Conservation (phyloP, 2,113 vertebrate genomes). For the Menidia beryllina region DNA sequence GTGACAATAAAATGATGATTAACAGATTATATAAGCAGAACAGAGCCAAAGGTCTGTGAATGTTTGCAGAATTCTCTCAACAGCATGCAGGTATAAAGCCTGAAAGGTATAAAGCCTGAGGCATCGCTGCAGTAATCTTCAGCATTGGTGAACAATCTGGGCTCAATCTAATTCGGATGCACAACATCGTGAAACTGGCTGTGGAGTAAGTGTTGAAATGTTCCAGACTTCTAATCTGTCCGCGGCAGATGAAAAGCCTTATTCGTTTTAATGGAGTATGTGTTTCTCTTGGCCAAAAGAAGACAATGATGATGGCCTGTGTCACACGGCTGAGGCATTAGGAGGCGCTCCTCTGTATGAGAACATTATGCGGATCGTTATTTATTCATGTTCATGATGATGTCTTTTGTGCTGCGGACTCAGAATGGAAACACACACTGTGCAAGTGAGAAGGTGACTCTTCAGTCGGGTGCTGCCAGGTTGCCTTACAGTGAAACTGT, state of each 20-base stretch:
- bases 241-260: constrained; percentile 46
- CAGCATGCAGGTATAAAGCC: constrained; percentile 32
- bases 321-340: constrained; percentile 19
- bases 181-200: constrained; percentile 17
- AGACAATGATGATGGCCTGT: constrained; percentile 63
- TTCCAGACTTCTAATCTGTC: constrained; percentile 28
- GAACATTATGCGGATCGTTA: constrained; percentile 57
- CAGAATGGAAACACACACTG: constrained; percentile 60
- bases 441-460: constrained; percentile 50
- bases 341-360: constrained; percentile 30
- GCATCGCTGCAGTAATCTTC: constrained; percentile 32
- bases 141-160: constrained; percentile 49
- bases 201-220: not conserved
- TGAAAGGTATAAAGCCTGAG: constrained; percentile 60
- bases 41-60: too few species aligned
- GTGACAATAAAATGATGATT: too few species aligned
- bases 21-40: too few species aligned
- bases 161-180: constrained; percentile 54
- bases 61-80: constrained; percentile 2
- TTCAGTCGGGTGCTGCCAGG: constrained; percentile 3
- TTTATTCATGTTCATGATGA: constrained; percentile 42
- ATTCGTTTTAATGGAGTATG: constrained; percentile 60
- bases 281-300: constrained; percentile 48
- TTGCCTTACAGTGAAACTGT: not conserved
- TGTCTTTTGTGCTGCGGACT: constrained; percentile 51